Evolutionary conservation across 1,140 invertebrate genomes (phyloP), one percentile per base, ranked within the genome.

Genomic region (Physella acuta): DNA sequence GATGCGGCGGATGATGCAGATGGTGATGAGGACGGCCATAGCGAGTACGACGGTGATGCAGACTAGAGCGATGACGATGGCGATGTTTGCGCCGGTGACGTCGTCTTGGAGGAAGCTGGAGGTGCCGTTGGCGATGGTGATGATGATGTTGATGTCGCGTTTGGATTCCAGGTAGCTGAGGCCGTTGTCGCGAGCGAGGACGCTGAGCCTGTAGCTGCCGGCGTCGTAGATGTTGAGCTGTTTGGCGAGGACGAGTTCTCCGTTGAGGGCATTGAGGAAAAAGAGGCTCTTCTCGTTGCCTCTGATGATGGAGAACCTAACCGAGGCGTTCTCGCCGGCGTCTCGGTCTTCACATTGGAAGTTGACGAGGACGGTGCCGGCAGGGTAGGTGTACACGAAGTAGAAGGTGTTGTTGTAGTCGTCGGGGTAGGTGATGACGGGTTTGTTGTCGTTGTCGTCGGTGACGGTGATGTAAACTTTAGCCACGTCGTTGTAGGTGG

Each of bases 401-500:
- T 62, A 52, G 16, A 78, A 71, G 2, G 74, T 78, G 56, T 79
- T 77, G 69, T 80, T 81, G 59, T 36, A 36, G 44, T 76, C 74
- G 60, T 73, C 75, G 8, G 97, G 79, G 68, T 75, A 77, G 5
- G 69, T 72, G 28, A 78, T 78, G 24, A 68, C 68, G 17, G 81
- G 81, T 52, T 74, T 74, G 65, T 81, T 75, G 68, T 83, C 81
- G 82, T 98, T 97, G 1, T 93, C 90, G 85, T 98, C 95, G 37
- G 91, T 85, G 11, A 98, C 88, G 60, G 87, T 89, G 1, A 98
- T 83, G 71, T 89, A 87, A 31, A 98, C 91, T 0, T 91, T 93
- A 1, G 93, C 93, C 0, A 92, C 93, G 5, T 94, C 93, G 8
- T 92, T 92, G 78, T 94, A 91, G 0, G 91, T 90, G 17, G 94